A percentile compares a stretch with the other conserved stretches of the same genome.
Evolutionary conservation across 1,140 invertebrate species (phyloP).

Genomic region (Tetragnatha versicolor): DNA sequence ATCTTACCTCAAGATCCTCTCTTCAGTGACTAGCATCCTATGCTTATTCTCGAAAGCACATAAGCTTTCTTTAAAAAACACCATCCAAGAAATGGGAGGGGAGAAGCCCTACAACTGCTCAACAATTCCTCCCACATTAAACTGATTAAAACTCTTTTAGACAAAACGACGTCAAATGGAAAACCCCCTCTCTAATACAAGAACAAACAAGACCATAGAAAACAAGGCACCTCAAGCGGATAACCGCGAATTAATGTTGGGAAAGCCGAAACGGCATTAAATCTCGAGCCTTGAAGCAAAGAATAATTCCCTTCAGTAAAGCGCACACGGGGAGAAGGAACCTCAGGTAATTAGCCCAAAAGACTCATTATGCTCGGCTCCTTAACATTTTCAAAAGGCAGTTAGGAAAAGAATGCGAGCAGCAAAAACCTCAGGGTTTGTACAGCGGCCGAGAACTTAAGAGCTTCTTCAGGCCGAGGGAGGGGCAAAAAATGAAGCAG

Average conservation of each 20-base stretch:
- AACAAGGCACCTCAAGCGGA: background rate
- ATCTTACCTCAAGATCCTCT: too few species aligned
- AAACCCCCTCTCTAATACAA: too few species aligned
- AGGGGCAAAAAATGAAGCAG: background rate
- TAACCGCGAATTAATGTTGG: slow-evolving; percentile 6
- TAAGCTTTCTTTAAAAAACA: too few species aligned
- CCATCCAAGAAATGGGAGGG: too few species aligned
- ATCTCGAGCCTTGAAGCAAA: slow-evolving; percentile 6
- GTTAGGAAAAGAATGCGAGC: slow-evolving; percentile 10
- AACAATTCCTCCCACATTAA: too few species aligned
- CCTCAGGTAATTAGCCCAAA: slow-evolving; percentile 30
- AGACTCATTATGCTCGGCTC: slow-evolving; percentile 18
- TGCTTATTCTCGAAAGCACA: too few species aligned
- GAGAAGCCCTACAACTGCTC: too few species aligned
- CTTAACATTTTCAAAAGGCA: slow-evolving; percentile 25
- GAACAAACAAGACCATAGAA: too few species aligned
- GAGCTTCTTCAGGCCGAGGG: background rate
- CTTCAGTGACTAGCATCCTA: too few species aligned
- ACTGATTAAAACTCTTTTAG: too few species aligned
- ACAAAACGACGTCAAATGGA: too few species aligned
- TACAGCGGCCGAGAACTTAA: slow-evolving; percentile 22
- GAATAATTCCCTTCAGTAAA: slow-evolving; percentile 13
- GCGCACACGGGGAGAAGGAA: background rate
- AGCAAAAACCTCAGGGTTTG: slow-evolving; percentile 14
- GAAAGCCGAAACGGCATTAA: slow-evolving; percentile 11